Conservation (phyloP, 1,140 invertebrate genomes). For the Trichonephila clavipes region DNA sequence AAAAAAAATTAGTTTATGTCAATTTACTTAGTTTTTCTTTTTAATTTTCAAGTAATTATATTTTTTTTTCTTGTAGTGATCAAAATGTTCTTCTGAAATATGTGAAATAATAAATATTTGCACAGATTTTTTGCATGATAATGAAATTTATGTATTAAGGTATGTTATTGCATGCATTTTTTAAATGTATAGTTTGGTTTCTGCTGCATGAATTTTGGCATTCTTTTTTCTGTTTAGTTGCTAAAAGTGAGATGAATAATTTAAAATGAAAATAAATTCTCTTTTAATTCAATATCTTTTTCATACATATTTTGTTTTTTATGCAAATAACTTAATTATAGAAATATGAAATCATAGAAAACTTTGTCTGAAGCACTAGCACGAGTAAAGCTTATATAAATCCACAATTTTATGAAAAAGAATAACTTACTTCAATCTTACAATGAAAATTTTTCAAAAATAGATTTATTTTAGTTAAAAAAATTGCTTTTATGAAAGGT, state of each 20-base stretch:
- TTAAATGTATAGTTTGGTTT: not conserved
- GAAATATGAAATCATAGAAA: too few relatives aligned
- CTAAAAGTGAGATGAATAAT: too few relatives aligned
- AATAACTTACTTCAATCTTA: too few relatives aligned
- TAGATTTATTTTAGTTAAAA: too few relatives aligned
- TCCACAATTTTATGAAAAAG: too few relatives aligned
- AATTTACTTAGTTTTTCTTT: not conserved
- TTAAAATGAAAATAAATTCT: not conserved
- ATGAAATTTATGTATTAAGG: conserved; percentile 23
- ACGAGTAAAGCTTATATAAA: too few relatives aligned
- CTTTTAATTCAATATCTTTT: not conserved
- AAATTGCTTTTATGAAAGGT: too few relatives aligned
- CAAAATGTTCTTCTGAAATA: not conserved
- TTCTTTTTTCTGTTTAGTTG: too few relatives aligned
- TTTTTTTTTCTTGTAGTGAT: not conserved
- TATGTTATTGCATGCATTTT: not conserved
- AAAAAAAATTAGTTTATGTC: not conserved
- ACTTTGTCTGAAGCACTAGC: too few relatives aligned
- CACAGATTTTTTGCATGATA: conserved; percentile 32
- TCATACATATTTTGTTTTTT: not conserved
- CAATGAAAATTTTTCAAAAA: too few relatives aligned
- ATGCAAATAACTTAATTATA: too few relatives aligned
- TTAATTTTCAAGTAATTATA: not conserved
- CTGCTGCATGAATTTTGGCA: not conserved
- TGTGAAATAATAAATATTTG: not conserved